Conservation (phyloP, 2,113 vertebrate genomes). For the Mesoclemmys tuberculata region DNA sequence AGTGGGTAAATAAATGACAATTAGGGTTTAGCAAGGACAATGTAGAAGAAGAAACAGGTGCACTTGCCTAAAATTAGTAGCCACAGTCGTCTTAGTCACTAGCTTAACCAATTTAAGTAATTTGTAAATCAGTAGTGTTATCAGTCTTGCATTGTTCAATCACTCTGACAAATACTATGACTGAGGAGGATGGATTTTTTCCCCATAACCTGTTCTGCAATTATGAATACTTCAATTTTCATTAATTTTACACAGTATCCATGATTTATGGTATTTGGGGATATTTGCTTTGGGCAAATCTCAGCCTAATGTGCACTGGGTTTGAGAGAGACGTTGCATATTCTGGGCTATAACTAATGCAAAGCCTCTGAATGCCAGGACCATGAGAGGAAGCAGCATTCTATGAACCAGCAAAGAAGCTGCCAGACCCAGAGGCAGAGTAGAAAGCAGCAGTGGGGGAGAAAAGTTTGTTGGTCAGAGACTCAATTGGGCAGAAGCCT, state of each 20-base stretch:
- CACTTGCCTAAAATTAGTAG: not conserved
- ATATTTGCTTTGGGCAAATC: not conserved
- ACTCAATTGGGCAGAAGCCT: not conserved
- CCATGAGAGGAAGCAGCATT: not conserved
- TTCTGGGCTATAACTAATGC: not conserved
- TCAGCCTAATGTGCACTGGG: not conserved
- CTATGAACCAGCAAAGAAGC: not conserved
- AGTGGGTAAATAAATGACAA: not conserved
- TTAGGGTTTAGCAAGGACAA: not conserved
- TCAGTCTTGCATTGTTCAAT: not conserved
- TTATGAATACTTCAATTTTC: not conserved
- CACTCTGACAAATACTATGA: not conserved
- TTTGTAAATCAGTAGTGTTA: not conserved
- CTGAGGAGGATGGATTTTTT: not conserved
- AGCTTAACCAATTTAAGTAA: not conserved
- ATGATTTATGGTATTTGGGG: not conserved
- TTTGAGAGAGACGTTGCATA: accelerated
- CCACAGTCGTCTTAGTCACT: not conserved
- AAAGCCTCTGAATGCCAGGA: not conserved
- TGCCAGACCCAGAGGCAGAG: not conserved
- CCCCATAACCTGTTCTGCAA: not conserved
- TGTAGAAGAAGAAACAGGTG: not conserved
- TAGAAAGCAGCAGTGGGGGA: not conserved
- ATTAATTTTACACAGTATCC: not conserved
- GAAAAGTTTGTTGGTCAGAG: not conserved